phyloP scores from a whole-genome alignment of 2,888 invertebrate species.

The Tridacna crocea region DNA sequence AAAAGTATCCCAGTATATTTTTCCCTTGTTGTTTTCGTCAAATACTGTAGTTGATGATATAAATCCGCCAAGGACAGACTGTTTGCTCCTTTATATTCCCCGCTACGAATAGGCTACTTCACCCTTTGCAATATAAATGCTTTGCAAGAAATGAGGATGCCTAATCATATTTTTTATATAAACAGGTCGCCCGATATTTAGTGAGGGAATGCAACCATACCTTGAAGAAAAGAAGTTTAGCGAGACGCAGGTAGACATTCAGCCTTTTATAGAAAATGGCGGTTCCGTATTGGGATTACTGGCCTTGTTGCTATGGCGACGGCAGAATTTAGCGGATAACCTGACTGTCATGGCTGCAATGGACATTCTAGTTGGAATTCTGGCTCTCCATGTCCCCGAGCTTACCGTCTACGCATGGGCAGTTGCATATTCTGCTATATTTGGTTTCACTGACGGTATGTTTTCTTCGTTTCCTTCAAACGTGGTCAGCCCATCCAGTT shows the following conservation, averaged over 20 bases:
- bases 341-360: conserved; percentile 33
- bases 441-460: conserved; percentile 34
- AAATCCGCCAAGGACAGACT: too few species aligned
- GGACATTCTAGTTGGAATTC: conserved; percentile 32
- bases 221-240: conserved; percentile 21
- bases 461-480: neutral
- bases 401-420: conserved; percentile 29
- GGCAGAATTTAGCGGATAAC: conserved; percentile 24
- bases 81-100: too few species aligned
- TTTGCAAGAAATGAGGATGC: too few species aligned
- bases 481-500: too few species aligned
- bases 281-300: conserved; percentile 23
- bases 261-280: conserved; percentile 31
- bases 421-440: conserved; percentile 31
- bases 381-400: conserved; percentile 30
- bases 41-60: too few species aligned
- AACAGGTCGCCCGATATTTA: conserved; percentile 33
- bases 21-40: too few species aligned
- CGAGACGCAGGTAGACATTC: conserved; percentile 21
- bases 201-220: conserved; percentile 33
- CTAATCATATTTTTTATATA: neutral
- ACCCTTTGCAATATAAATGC: too few species aligned
- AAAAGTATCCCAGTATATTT: too few species aligned
- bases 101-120: too few species aligned
- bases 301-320: conserved; percentile 19